phyloP scores from a whole-genome alignment of 2,797 vertebrate genomes.

The Champsocephalus esox region DNA sequence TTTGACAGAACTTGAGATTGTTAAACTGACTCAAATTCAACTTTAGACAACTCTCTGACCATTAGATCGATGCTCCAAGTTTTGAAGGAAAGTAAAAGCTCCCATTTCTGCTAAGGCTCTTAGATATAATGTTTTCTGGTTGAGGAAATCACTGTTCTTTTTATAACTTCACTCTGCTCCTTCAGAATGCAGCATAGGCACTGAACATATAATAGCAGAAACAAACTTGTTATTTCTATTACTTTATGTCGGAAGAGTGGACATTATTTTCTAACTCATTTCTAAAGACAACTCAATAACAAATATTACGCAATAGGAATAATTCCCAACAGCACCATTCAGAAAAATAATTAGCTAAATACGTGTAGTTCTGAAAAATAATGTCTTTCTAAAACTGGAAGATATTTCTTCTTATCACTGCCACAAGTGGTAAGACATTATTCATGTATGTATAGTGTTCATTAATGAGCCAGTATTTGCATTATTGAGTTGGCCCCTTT shows the following conservation, averaged over 20 bases:
- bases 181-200: not conserved
- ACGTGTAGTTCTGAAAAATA: conserved; percentile 43
- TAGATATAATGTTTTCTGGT: not conserved
- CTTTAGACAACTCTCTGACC: not conserved
- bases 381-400: conserved; percentile 52
- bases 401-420: conserved; percentile 56
- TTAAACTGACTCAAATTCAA: conserved; percentile 10
- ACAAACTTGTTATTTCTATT: not conserved
- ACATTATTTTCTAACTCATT: conserved; percentile 11
- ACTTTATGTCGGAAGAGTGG: not conserved
- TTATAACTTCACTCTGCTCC: not conserved
- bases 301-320: conserved; percentile 18
- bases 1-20: conserved; percentile 5
- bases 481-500: conserved; percentile 75
- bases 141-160: not conserved
- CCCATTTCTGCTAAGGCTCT: not conserved
- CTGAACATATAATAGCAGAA: not conserved
- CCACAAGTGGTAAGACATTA: conserved; percentile 63
- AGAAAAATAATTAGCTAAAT: conserved; percentile 41
- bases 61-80: not conserved
- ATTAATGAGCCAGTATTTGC: conserved; percentile 76
- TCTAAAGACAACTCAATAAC: conserved; percentile 14
- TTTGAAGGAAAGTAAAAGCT: not conserved
- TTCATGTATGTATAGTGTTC: conserved; percentile 69
- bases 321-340: conserved; percentile 25